Base-by-base conservation (phyloP, 2,113 vertebrate species). In the Pycnonotus jocosus region DNA sequence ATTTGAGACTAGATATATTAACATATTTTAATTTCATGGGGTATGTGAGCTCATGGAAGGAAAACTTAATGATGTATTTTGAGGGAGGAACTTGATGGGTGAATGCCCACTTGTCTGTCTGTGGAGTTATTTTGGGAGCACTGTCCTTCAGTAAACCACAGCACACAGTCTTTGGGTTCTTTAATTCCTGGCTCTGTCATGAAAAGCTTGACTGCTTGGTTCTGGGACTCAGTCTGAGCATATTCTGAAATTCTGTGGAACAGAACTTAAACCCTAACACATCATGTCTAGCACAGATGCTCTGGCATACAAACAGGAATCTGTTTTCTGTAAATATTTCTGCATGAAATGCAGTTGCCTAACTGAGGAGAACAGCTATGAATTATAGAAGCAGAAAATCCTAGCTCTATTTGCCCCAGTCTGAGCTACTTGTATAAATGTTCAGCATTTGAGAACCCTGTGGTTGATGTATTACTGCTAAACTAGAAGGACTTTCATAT, bases 291-390 rank as follows among this genome's bases (percentile, higher is more conserved):
- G 58, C 78, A 82, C 78, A 92, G 81, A 90, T 91, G 77, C 33
- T 7, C 37, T 87, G 81, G 84, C 74, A 89, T 79, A 10, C 58
- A 85, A 95, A 71, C 35, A 82, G 65, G 27, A 94, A 73, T 88
- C 85, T 92, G 42, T 92, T 95, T 95, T 93, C 87, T 88, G 72
- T 88, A 90, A 90, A 86, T 89, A 86, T 48, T 90, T 94, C 58
- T 86, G 58, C 18, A 23, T 94, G 84, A 88, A 93, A 89, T 86
- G 61, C 60, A 71, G n/a, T 92, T 62, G 45, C 68, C 74, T 92
- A 80, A 82, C 66, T 77, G 54, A 82, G 20, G 50, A 64, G 86
- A 94, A 80, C 0, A 6, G 40, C 73, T 86, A 80, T 25, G 33
- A 80, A 57, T 92, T 88, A 83, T 83, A 78, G 65, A 94, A 78